Conservation (phyloP, 2,888 invertebrate species). For the Beris morrisii region DNA sequence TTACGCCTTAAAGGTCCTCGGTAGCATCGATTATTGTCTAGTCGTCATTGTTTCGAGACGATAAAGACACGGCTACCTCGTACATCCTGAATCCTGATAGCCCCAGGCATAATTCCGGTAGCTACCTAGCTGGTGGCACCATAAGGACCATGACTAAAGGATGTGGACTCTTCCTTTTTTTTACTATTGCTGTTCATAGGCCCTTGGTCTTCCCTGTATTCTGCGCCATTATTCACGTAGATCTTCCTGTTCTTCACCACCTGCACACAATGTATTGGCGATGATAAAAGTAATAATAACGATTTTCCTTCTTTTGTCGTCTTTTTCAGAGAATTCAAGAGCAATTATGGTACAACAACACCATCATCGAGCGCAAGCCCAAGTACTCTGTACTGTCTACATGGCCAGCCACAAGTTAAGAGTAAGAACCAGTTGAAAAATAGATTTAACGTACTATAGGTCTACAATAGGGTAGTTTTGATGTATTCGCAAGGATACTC, state of each 20-base stretch:
- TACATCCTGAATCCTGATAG: too few species aligned
- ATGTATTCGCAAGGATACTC: not conserved
- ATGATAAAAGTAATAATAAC: slow-evolving; percentile 20
- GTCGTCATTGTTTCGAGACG: too few species aligned
- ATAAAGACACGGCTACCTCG: too few species aligned
- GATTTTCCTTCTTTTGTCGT: slow-evolving; percentile 8
- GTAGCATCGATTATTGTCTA: too few species aligned
- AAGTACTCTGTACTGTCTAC: slow-evolving; percentile 35
- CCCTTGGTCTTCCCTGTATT: too few species aligned
- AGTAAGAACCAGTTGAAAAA: slow-evolving; percentile 30
- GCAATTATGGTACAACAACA: slow-evolving; percentile 37
- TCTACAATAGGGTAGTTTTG: not conserved
- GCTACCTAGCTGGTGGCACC: too few species aligned
- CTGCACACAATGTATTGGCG: slow-evolving; percentile 7
- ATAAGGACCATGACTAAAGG: too few species aligned
- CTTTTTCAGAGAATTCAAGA: slow-evolving; percentile 37
- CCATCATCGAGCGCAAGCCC: not conserved
- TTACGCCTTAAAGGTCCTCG: too few species aligned
- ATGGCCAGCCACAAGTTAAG: slow-evolving; percentile 34
- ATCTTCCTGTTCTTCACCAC: not conserved
- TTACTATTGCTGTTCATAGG: too few species aligned
- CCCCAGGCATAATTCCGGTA: too few species aligned
- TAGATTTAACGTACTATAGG: slow-evolving; percentile 10
- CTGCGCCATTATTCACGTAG: too few species aligned
- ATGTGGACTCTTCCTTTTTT: too few species aligned